Conservation (phyloP, 53 echinoderm and acorn worm genomes). For the Crossaster papposus region DNA sequence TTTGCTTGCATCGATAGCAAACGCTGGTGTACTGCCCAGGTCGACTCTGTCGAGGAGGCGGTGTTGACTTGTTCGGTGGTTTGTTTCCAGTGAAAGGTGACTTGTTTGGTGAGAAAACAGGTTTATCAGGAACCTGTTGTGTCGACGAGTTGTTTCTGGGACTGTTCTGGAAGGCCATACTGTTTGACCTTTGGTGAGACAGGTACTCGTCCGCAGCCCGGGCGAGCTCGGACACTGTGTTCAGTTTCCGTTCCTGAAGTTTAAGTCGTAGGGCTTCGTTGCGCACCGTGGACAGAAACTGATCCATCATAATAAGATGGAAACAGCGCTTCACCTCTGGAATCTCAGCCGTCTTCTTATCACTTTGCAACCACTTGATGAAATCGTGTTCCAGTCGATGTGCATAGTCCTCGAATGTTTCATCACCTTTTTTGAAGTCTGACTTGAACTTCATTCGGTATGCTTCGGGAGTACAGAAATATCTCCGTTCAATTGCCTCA, state of each 20-base stretch:
- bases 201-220: slow-evolving; percentile 3
- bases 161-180: background rate
- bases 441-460: background rate
- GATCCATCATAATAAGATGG: background rate
- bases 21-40: too few species aligned
- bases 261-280: background rate
- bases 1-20: too few species aligned
- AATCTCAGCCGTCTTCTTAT: background rate
- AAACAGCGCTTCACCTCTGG: background rate
- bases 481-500: background rate
- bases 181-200: background rate
- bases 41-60: too few species aligned
- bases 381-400: background rate
- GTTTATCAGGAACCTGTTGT: background rate
- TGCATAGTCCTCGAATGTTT: slow-evolving; percentile 33
- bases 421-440: background rate
- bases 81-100: background rate
- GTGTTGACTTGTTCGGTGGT: background rate
- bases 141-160: background rate
- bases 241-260: background rate
- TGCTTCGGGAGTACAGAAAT: background rate
- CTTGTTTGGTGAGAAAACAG: background rate
- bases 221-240: background rate
- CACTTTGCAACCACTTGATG: slow-evolving; percentile 15
- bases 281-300: slow-evolving; percentile 1